Percentiles rank a stretch among this genome's conserved stretches.
phyloP scores from a whole-genome alignment of 2,888 invertebrate genomes.

The Agonopterix alstromeriana region DNA sequence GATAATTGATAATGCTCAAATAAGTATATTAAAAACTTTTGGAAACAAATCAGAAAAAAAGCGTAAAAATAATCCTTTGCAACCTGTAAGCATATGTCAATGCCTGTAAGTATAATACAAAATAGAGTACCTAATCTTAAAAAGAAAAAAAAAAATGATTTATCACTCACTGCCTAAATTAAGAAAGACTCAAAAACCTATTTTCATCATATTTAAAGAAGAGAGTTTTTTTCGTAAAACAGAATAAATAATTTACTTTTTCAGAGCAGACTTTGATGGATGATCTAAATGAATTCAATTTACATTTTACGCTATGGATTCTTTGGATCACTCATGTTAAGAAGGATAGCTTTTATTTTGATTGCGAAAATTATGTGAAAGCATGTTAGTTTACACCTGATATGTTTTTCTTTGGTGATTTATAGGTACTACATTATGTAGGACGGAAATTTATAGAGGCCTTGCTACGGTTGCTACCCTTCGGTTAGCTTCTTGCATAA shows the following conservation, averaged over 20 bases:
- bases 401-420: too few species aligned
- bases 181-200: conserved; percentile 35
- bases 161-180: conserved; percentile 33
- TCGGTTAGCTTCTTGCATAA: too few species aligned
- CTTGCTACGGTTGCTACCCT: too few species aligned
- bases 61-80: too few species aligned
- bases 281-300: conserved; percentile 50
- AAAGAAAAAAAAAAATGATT: conserved; percentile 18
- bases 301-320: conserved; percentile 26
- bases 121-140: too few species aligned
- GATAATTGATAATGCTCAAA: too few species aligned
- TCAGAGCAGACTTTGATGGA: conserved; percentile 51
- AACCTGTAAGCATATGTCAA: too few species aligned
- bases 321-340: conserved; percentile 17
- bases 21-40: too few species aligned
- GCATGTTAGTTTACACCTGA: background rate
- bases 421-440: too few species aligned
- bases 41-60: too few species aligned
- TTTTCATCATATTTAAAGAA: conserved; percentile 24
- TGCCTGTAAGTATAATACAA: too few species aligned
- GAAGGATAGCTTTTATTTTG: conserved; percentile 22
- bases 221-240: conserved; percentile 25
- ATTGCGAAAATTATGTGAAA: conserved; percentile 9
- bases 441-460: too few species aligned
- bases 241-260: conserved; percentile 37